Evolutionary conservation across 1,140 invertebrate genomes (phyloP).

Genomic region (Polypedilum pembai): DNA sequence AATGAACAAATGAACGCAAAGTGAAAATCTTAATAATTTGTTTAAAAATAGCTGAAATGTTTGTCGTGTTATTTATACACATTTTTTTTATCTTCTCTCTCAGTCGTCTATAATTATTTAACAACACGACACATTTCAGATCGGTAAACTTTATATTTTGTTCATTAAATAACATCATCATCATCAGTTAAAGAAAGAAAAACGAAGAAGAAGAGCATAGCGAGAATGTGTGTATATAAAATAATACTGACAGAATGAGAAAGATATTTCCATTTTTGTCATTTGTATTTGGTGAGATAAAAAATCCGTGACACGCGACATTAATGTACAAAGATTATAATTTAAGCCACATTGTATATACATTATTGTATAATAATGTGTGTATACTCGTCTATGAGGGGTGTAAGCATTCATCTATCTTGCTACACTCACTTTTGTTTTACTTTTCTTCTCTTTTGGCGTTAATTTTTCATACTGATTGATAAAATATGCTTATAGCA

Average conservation of each 20-base stretch:
- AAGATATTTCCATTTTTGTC: neutral
- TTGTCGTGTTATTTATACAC: neutral
- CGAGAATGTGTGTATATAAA: neutral
- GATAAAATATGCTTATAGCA: no score
- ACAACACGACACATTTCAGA: neutral
- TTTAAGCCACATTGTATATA: constrained; percentile 15
- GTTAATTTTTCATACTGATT: no score
- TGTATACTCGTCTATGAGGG: no score
- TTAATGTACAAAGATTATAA: constrained; percentile 25
- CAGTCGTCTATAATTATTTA: no score
- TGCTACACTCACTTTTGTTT: no score
- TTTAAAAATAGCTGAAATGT: constrained; percentile 3
- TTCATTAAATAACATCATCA: neutral
- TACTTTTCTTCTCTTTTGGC: no score
- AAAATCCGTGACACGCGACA: constrained; percentile 26
- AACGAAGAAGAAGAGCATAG: constrained; percentile 15
- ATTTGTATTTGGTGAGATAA: neutral
- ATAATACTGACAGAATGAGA: neutral
- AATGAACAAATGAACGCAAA: neutral
- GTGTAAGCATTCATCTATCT: no score
- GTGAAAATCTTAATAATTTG: constrained; percentile 15
- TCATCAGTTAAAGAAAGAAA: neutral
- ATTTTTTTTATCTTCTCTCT: no score
- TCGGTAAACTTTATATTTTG: neutral
- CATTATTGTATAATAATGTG: no score